Evolutionary conservation across 2,888 invertebrate genomes (phyloP), one percentile per base, ranked within the genome.

Genomic region (Leptopterna dolabrata): DNA sequence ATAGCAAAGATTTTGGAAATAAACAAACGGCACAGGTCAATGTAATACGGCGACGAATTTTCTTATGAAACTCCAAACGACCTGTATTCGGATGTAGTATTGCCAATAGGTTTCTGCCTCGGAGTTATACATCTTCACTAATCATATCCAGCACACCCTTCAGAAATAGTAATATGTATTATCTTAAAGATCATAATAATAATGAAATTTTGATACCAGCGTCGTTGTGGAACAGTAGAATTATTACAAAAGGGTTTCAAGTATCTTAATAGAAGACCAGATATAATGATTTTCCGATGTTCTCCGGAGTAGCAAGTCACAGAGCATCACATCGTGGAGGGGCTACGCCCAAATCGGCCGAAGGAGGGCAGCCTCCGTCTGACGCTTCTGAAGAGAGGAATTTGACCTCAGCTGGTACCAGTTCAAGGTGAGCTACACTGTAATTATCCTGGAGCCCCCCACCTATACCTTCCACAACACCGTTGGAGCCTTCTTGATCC

Each of bases 331-430:
- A 27, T 63, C 24, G 4, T 63, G 63, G 63, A 11, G 63, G 71
- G 83, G 41, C 83, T 41, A 83, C 83, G 63, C 83, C 83, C 83
- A 70, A 83, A 83, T 83, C 70, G 43, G 43, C 30, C 63, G 71
- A 41, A 29, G 83, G 83, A 70, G 83, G 36, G 63, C 30, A 83
- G 55, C 71, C 73, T 51, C 51, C 45, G 71, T 73, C 73, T 85
- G 85, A 71, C 73, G 85, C 85, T 71, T 55, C 45, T 73, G 76
- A 47, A 47, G 45, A 45, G 85, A 85, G 73, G 85, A 85, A 85
- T 85, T 85, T 85, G 85, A 85, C 85, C 85, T 85, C 85, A 85
- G 29, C 85, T 76, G 71, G 85, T 85, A 47, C 85, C 85, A 73
- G 85, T 85, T 85, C 85, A 85, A 85, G 85, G 85, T 85, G 85